These are phyloP conservation scores for Pollachius pollachius DNA, from an alignment of 2,113 vertebrate genomes.

Conservation along the genomic window DNA sequence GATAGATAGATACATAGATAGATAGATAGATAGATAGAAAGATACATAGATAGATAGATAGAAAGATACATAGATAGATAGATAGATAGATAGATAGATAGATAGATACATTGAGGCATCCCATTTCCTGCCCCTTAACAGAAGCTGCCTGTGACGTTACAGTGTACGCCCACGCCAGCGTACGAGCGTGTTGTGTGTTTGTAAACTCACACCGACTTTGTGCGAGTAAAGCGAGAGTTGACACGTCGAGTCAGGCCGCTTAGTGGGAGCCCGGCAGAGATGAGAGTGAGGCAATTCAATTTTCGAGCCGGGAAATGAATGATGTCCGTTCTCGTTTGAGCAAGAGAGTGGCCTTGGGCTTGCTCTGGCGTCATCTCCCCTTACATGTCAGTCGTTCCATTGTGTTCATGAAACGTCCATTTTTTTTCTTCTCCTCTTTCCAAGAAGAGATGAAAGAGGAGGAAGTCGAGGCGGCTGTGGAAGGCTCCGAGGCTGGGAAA, in stretches of 20 bases:
- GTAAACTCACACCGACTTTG: too few relatives aligned
- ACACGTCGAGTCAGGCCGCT: slow-evolving; percentile 56
- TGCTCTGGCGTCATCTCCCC: slow-evolving; percentile 47
- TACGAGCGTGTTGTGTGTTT: neutral
- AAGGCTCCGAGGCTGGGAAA: slow-evolving; percentile 45
- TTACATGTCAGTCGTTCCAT: slow-evolving; percentile 46
- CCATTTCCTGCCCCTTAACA: too few relatives aligned
- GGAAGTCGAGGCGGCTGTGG: neutral
- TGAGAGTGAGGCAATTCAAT: slow-evolving; percentile 76
- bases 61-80: too few relatives aligned
- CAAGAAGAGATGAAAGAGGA: slow-evolving; percentile 11
- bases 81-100: too few relatives aligned
- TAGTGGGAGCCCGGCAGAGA: slow-evolving; percentile 69
- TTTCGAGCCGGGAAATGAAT: slow-evolving; percentile 76
- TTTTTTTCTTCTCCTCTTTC: slow-evolving; percentile 18
- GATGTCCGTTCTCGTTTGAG: slow-evolving; percentile 77
- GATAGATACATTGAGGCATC: too few relatives aligned
- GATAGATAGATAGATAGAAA: too few relatives aligned
- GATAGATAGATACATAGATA: too few relatives aligned
- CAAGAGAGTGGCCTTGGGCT: slow-evolving; percentile 43
- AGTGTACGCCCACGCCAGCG: too few relatives aligned
- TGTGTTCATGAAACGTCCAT: slow-evolving; percentile 14
- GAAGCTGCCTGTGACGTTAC: too few relatives aligned
- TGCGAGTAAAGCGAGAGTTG: slow-evolving; percentile 23
- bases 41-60: too few relatives aligned